A percentile compares a stretch with the other conserved stretches of the same genome.
Evolutionary conservation across 2,113 vertebrate species (phyloP).

Genomic region (Atractosteus spatula): DNA sequence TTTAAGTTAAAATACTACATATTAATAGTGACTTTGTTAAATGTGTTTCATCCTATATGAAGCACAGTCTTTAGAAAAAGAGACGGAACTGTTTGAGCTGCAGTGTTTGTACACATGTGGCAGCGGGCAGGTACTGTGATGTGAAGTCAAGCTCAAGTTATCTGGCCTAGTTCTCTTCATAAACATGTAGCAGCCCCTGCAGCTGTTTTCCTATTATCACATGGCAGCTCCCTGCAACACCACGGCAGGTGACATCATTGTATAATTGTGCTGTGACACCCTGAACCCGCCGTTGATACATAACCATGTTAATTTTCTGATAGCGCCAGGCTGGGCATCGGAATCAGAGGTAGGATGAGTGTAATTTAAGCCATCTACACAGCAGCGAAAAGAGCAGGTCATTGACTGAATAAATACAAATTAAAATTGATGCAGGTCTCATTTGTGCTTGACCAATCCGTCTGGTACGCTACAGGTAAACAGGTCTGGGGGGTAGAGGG

Average conservation of each 20-base stretch:
- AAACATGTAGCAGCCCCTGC: constrained; percentile 34
- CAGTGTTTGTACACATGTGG: constrained; percentile 31
- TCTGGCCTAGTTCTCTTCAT: constrained; percentile 38
- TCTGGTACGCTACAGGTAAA: constrained; percentile 37
- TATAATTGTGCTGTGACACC: constrained; percentile 76
- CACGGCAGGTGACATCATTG: constrained; percentile 62
- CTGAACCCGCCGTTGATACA: constrained; percentile 68
- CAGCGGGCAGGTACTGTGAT: constrained; percentile 33
- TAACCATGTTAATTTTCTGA: constrained; percentile 76
- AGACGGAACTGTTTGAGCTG: no score
- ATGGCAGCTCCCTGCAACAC: constrained; percentile 52
- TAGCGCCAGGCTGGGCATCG: constrained; percentile 53
- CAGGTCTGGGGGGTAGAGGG: constrained; percentile 16
- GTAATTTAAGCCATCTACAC: constrained; percentile 69
- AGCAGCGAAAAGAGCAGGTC: constrained; percentile 65
- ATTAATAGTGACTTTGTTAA: no score
- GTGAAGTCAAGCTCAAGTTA: constrained; percentile 57
- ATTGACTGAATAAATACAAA: constrained; percentile 75
- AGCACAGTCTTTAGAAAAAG: no score
- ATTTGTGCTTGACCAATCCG: constrained; percentile 68
- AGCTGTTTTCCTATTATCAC: constrained; percentile 55
- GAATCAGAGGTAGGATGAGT: constrained; percentile 70
- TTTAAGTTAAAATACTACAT: no score
- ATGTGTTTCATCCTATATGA: no score
- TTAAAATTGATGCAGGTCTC: constrained; percentile 73